Evolutionary conservation across 2,113 vertebrate genomes (phyloP), one percentile per base, ranked within the genome.

Genomic region (Lampris incognitus): DNA sequence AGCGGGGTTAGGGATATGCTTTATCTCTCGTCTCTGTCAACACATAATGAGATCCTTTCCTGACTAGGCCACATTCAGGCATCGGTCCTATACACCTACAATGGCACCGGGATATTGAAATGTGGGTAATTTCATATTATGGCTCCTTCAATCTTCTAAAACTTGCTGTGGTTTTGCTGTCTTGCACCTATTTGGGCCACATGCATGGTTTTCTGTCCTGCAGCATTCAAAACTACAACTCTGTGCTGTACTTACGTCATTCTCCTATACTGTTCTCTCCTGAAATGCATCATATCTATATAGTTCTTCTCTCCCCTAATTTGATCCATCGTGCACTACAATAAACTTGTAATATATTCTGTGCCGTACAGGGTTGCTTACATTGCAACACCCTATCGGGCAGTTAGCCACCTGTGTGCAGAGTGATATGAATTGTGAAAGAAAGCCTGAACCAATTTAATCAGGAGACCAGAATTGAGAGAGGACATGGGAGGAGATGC

Each of bases 1-100:
- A 55, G 49, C 59, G 68, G 10, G 40, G 62, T 2, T 8, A 4
- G 55, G 60, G 49, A 67, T 85, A 62, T 72, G 69, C 76, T 82
- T 79, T 87, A 91, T 88, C 85, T 81, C 77, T 55, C 66, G 72
- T 55, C 49, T 49, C 66, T 13, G 48, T 62, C 36, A 67, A 77
- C 60, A 63, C 65, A 62, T 69, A 24, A 13, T 66, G 44, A 78
- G 79, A 84, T 77, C 48, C 67, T 60, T 79, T 62, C 73, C 75
- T 69, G 36, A 40, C 44, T 38, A 8, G 68, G 78, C 79, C 72
- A 72, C 69, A 73, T 74, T 75, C 58, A 58, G 61, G 42, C 52
- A 42, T 66, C 76, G 60, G 54, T 78, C 62, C 42, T 44, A 54
- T 66, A 82, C 50, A 36, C 58, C 49, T 74, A 69, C 69, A 80